Evolutionary conservation across 2,888 invertebrate species (phyloP).

Genomic region (Bursaphelenchus okinawaensis): DNA sequence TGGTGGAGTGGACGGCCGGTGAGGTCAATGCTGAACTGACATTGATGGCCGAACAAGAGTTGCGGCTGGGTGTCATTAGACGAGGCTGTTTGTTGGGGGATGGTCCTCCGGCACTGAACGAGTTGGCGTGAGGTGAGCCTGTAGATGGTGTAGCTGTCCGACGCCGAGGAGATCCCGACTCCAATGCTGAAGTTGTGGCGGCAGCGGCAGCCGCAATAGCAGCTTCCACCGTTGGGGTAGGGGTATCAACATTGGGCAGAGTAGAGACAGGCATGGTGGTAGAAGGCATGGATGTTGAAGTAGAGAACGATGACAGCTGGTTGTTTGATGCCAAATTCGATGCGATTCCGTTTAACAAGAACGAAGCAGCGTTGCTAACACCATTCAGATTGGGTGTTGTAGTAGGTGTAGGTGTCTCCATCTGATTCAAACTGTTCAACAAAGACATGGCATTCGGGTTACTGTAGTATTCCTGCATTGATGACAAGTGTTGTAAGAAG

Average conservation of each 20-base stretch:
- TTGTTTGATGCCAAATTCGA: constrained; percentile 14
- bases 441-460: constrained; percentile 41
- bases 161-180: constrained; percentile 6
- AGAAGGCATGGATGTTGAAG: constrained; percentile 6
- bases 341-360: constrained; percentile 16
- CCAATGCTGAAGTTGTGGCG: constrained; percentile 2
- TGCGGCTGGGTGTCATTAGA: constrained; percentile 24
- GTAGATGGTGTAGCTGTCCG: constrained; percentile 8
- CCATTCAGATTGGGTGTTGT: background rate
- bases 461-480: constrained; percentile 55
- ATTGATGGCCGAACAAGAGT: constrained; percentile 27
- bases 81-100: constrained; percentile 19
- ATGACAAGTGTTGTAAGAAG: constrained; percentile 49
- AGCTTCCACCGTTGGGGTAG: constrained; percentile 8
- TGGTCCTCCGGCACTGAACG: constrained; percentile 15
- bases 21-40: constrained; percentile 10
- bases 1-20: constrained; percentile 12
- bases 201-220: background rate
- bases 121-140: background rate
- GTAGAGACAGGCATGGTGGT: constrained; percentile 10
- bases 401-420: background rate
- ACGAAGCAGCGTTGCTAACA: constrained; percentile 9
- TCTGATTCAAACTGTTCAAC: constrained; percentile 17
- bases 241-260: constrained; percentile 11
- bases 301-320: constrained; percentile 2